Conservation (phyloP, 2,797 vertebrate genomes). For the Gouania willdenowi region DNA sequence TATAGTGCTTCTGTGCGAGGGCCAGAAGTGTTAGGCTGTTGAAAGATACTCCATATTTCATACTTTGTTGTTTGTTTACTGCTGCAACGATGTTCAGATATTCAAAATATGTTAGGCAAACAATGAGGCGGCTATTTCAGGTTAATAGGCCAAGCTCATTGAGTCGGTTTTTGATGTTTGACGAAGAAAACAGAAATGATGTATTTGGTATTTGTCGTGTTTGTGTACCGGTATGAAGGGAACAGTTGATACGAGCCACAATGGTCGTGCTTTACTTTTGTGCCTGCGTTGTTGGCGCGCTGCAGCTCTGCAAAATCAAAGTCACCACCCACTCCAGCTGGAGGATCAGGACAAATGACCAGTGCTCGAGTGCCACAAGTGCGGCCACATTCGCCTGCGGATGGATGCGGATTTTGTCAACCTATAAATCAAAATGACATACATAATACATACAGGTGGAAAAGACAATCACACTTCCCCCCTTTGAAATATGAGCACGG, state of each 20-base stretch:
- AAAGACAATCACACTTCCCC: conserved; percentile 22
- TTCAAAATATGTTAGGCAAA: conserved; percentile 16
- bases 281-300: conserved; percentile 56
- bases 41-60: conserved; percentile 39
- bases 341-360: conserved; percentile 4
- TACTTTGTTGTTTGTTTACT: conserved; percentile 46
- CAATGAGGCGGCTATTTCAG: conserved; percentile 21
- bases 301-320: conserved; percentile 41
- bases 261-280: conserved; percentile 42
- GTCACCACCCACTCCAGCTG: conserved; percentile 25
- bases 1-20: conserved; percentile 29
- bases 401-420: conserved; percentile 20
- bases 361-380: conserved; percentile 6
- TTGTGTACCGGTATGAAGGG: too few relatives aligned
- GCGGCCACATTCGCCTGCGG: conserved; percentile 3
- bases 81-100: conserved; percentile 14
- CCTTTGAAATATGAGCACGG: conserved; percentile 32
- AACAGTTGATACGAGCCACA: conserved; percentile 19
- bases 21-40: conserved; percentile 9
- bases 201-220: too few relatives aligned
- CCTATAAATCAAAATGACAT: conserved; percentile 54
- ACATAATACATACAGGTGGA: conserved; percentile 29
- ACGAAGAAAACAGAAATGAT: neutral
- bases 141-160: conserved; percentile 14
- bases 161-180: neutral